phyloP scores from a whole-genome alignment of 2,113 vertebrate genomes.

The Chaetops frenatus region DNA sequence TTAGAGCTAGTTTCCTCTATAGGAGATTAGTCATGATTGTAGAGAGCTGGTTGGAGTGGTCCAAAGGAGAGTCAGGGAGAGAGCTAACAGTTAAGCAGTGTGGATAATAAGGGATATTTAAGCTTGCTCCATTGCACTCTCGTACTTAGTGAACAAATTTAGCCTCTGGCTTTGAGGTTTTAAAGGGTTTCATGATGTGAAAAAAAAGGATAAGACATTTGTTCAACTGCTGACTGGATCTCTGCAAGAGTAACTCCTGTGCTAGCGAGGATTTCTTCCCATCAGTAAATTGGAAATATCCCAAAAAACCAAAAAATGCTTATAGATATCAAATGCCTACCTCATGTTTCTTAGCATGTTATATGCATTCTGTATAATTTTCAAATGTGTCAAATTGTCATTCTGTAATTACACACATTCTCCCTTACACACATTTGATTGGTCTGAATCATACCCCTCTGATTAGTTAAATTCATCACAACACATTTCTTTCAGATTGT shows the following conservation, averaged over 20 bases:
- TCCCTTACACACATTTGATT: background rate
- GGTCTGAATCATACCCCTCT: background rate
- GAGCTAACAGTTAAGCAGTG: background rate
- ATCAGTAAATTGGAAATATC: background rate
- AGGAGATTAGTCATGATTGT: slow-evolving; percentile 25
- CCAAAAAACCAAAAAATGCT: background rate
- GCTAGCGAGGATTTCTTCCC: background rate
- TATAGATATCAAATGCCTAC: background rate
- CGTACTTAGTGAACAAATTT: background rate
- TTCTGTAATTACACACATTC: background rate
- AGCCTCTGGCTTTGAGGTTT: background rate
- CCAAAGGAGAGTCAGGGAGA: background rate
- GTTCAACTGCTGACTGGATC: background rate
- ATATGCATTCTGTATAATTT: background rate
- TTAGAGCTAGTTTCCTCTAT: background rate
- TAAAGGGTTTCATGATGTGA: background rate
- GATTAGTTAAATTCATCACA: background rate
- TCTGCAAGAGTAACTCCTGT: background rate
- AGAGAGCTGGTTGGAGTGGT: background rate
- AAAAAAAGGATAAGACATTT: background rate
- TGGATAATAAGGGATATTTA: background rate
- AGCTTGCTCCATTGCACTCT: background rate
- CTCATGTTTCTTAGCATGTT: background rate
- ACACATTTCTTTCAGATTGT: background rate
- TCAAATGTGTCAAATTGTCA: background rate